A percentile compares a stretch with the other conserved stretches of the same genome.
These are phyloP conservation scores for Gnathonemus echidnorhynchus DNA, from an alignment of 2,113 vertebrate genomes.

Conservation along the genomic window DNA sequence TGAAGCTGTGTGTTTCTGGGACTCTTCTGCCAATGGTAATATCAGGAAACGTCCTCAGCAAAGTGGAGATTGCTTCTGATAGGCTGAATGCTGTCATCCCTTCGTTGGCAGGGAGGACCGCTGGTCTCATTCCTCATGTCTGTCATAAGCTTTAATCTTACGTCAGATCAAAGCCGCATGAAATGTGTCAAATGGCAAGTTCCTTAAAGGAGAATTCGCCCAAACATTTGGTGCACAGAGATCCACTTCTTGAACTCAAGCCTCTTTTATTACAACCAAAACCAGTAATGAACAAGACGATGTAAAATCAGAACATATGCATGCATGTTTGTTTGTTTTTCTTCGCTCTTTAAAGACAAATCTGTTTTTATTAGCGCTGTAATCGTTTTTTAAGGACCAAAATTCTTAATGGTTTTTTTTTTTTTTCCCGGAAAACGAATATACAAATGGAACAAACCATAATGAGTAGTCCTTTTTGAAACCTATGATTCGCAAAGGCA, in stretches of 20 bases:
- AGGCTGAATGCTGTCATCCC: background rate
- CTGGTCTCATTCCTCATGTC: background rate
- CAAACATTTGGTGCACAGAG: slow-evolving; percentile 11
- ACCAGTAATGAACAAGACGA: background rate
- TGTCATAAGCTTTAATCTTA: background rate
- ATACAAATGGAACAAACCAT: background rate
- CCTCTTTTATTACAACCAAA: slow-evolving; percentile 6
- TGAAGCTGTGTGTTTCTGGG: background rate
- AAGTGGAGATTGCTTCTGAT: background rate
- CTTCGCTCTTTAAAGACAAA: slow-evolving; percentile 10
- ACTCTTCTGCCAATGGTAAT: background rate
- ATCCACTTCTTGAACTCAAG: background rate
- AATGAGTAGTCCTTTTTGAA: background rate
- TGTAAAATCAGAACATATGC: slow-evolving; percentile 6
- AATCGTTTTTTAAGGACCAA: background rate
- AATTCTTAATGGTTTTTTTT: background rate
- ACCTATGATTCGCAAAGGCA: background rate
- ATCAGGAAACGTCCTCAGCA: background rate
- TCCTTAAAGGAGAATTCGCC: background rate
- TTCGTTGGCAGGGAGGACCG: background rate
- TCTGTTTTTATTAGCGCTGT: slow-evolving; percentile 6
- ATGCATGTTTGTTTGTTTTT: slow-evolving; percentile 9
- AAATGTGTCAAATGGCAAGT: slow-evolving; percentile 7
- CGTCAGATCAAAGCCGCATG: background rate
- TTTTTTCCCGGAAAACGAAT: background rate